phyloP scores from a whole-genome alignment of 2,113 vertebrate species.

The Ciconia boyciana region DNA sequence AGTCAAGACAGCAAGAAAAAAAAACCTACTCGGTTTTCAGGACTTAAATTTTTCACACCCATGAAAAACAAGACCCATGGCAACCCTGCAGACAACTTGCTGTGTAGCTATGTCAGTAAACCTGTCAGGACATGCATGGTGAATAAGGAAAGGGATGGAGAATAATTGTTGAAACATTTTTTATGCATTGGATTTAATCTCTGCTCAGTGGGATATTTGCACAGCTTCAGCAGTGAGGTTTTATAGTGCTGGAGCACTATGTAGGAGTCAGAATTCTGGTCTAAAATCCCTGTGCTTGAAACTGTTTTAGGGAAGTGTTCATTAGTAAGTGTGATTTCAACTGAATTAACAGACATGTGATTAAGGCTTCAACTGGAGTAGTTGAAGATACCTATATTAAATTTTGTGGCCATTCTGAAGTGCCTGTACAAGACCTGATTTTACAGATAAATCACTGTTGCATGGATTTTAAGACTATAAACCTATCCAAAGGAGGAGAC shows the following conservation, averaged over 20 bases:
- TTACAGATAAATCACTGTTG: background rate
- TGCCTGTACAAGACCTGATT: background rate
- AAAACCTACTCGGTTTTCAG: background rate
- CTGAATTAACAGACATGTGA: background rate
- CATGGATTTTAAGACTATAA: background rate
- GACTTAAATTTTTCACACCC: background rate
- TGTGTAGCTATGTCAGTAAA: constrained; percentile 17
- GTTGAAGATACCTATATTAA: background rate
- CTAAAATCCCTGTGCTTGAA: background rate
- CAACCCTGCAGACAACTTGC: background rate
- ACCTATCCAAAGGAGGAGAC: background rate
- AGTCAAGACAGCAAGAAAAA: background rate
- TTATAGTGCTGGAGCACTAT: background rate
- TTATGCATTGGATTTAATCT: background rate
- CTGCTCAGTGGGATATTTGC: constrained; percentile 38
- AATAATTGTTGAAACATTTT: constrained; percentile 4
- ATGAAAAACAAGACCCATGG: background rate
- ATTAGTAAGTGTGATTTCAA: background rate
- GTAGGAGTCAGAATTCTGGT: background rate
- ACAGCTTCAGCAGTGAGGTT: background rate
- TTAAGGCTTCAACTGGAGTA: background rate
- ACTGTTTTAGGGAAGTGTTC: background rate
- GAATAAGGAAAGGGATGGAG: background rate
- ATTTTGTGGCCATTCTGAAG: background rate
- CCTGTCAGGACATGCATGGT: background rate